Percentiles rank a stretch among this genome's conserved stretches.
phyloP scores from a whole-genome alignment of 2,888 invertebrate species.

The Caenorhabditis zanzibari region DNA sequence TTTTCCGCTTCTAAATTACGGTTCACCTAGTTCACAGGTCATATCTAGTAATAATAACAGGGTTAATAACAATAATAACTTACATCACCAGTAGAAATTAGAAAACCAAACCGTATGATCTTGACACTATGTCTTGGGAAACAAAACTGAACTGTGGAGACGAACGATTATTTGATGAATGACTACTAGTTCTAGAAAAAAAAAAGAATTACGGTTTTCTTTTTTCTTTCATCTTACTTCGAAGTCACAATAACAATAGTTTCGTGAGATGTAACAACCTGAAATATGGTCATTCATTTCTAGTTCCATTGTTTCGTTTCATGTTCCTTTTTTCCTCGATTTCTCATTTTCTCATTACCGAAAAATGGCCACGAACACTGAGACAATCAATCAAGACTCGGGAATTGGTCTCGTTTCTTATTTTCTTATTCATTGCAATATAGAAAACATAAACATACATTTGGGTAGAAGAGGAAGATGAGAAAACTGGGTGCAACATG shows the following conservation, averaged over 20 bases:
- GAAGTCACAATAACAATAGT: not conserved
- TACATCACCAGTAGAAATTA: conserved; percentile 7
- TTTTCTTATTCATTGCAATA: conserved; percentile 52
- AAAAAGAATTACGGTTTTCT: conserved; percentile 24
- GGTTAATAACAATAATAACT: conserved; percentile 21
- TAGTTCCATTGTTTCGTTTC: not conserved
- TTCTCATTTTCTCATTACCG: conserved; percentile 25
- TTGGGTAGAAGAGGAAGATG: not conserved
- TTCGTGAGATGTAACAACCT: not conserved
- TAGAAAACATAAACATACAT: conserved; percentile 45
- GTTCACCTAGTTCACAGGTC: conserved; percentile 45
- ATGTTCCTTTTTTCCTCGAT: not conserved
- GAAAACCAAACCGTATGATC: conserved; percentile 15
- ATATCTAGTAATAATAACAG: conserved; percentile 18
- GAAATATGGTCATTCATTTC: conserved; percentile 14
- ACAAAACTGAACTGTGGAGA: conserved; percentile 1
- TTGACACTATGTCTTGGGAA: conserved; percentile 36
- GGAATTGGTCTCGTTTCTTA: conserved; percentile 16
- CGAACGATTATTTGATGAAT: conserved; percentile 42
- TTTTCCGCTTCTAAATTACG: conserved; percentile 36
- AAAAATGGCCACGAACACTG: conserved; percentile 24
- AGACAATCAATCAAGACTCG: conserved; percentile 46
- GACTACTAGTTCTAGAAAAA: conserved; percentile 40
- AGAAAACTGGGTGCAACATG: conserved; percentile 31
- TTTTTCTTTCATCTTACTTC: not conserved